These are phyloP conservation scores for Drosophila bifasciata DNA, from an alignment of 1,140 invertebrate species.

Conservation along the genomic window DNA sequence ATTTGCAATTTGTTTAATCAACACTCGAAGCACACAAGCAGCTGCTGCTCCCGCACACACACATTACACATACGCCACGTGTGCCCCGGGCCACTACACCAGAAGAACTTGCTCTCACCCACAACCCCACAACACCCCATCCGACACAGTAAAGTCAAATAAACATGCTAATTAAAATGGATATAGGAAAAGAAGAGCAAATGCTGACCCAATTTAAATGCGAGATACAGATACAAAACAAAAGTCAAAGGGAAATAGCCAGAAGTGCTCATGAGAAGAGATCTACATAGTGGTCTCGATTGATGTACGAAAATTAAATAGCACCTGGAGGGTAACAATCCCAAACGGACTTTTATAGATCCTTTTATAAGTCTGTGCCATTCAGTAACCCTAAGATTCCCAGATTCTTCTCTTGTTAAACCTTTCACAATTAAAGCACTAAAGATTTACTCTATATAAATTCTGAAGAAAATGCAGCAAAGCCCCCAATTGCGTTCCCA, in stretches of 20 bases:
- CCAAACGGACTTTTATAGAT: too few species aligned
- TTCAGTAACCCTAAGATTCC: too few species aligned
- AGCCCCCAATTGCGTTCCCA: slow-evolving; percentile 4
- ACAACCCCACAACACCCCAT: slow-evolving; percentile 20
- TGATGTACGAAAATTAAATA: too few species aligned
- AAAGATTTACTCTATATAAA: neutral
- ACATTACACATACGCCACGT: slow-evolving; percentile 69
- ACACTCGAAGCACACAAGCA: slow-evolving; percentile 65
- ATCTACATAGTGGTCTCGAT: too few species aligned
- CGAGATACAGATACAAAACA: slow-evolving; percentile 1
- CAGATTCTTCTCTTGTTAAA: too few species aligned
- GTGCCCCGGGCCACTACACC: too few species aligned
- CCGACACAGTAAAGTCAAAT: slow-evolving; percentile 77
- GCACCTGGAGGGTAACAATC: too few species aligned
- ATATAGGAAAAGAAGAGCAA: slow-evolving; percentile 27
- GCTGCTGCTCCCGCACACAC: slow-evolving; percentile 36
- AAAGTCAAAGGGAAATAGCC: slow-evolving; percentile 13
- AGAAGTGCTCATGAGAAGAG: too few species aligned
- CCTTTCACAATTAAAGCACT: too few species aligned
- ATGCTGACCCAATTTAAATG: slow-evolving; percentile 71
- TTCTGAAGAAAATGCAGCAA: slow-evolving; percentile 2
- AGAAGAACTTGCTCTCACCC: too few species aligned
- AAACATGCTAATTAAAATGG: slow-evolving; percentile 81
- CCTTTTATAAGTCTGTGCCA: too few species aligned
- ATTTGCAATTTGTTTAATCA: slow-evolving; percentile 83